Conservation (phyloP, 1,140 invertebrate genomes). For the Copidosoma floridanum region DNA sequence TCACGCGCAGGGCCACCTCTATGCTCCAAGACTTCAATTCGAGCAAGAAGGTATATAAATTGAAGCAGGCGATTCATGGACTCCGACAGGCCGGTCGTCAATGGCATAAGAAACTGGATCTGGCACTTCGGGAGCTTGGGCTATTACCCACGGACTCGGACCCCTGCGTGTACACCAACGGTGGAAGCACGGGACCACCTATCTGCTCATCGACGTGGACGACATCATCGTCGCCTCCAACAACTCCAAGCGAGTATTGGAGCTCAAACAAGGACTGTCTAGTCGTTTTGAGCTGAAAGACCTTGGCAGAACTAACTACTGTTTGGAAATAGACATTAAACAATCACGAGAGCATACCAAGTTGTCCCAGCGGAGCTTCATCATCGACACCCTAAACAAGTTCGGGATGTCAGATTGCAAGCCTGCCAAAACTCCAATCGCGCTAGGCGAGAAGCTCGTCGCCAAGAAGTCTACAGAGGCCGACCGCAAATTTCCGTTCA, state of each 20-base stretch:
- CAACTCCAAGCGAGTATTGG: neutral
- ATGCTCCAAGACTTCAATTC: neutral
- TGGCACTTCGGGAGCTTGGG: constrained; percentile 1
- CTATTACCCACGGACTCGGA: neutral
- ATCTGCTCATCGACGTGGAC: neutral
- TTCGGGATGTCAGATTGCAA: no score
- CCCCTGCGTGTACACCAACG: neutral
- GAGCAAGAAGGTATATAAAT: neutral
- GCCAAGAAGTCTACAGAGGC: neutral
- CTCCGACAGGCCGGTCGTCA: constrained; percentile 36
- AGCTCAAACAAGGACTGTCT: neutral
- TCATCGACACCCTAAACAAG: constrained; percentile 14
- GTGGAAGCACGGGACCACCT: neutral
- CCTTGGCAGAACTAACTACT: constrained; percentile 15
- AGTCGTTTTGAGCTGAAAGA: constrained; percentile 25
- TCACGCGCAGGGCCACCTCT: neutral
- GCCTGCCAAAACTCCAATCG: constrained; percentile 35
- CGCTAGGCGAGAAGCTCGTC: neutral
- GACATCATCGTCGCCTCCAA: neutral
- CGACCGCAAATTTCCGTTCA: constrained; percentile 33
- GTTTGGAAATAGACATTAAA: constrained; percentile 23
- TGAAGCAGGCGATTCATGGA: constrained; percentile 34
- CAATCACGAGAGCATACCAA: neutral
- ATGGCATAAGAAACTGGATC: constrained; percentile 26
- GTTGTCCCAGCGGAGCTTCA: constrained; percentile 19